Base-by-base conservation (phyloP, 2,113 vertebrate species). In the Acrocephalus kingi region DNA sequence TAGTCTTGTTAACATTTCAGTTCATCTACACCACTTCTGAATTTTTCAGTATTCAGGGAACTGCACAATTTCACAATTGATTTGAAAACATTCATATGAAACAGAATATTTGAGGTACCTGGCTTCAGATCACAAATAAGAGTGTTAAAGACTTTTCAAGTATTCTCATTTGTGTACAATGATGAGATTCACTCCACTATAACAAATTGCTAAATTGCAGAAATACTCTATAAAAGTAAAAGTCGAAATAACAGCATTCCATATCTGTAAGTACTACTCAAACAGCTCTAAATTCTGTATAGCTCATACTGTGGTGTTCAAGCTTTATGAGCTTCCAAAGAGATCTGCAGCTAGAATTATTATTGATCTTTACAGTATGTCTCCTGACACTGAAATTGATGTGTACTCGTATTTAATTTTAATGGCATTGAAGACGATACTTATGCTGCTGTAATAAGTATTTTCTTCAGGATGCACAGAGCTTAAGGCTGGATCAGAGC, bases 331-430 rank as follows among this genome's bases (percentile, higher is more conserved):
- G 69, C 39, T 96, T 94, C 63, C 84, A 76, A 81, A 93, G 89
- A 91, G 30, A 92, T 94, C 73, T 95, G 54, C 58, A 91, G 66
- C 68, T 90, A 86, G 54, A 96, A 83, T 94, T 96, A 94, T 67
- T 94, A 87, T 95, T 97, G 93, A 94, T 90, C 68, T 96, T 91
- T 94, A 87, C 45, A 71, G 46, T 66, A 69, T 2, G 2, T 84
- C 84, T 95, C 91, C 80, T 95, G 90, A 87, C 55, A 48, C 58
- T 79, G 77, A 93, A 95, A 95, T 61, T 90, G 75, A 94, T 94
- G 68, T 85, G 51, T 84, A 79, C 23, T 88, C 25, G 3, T 95
- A 89, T 96, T 94, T 92, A 89, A 89, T 96, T 92, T 95, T 96
- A 95, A 94, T 88, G 78, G 24, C 61, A 63, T 10, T 88, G 91